phyloP scores from a whole-genome alignment of 2,888 invertebrate genomes.

The Nomada ferruginata region DNA sequence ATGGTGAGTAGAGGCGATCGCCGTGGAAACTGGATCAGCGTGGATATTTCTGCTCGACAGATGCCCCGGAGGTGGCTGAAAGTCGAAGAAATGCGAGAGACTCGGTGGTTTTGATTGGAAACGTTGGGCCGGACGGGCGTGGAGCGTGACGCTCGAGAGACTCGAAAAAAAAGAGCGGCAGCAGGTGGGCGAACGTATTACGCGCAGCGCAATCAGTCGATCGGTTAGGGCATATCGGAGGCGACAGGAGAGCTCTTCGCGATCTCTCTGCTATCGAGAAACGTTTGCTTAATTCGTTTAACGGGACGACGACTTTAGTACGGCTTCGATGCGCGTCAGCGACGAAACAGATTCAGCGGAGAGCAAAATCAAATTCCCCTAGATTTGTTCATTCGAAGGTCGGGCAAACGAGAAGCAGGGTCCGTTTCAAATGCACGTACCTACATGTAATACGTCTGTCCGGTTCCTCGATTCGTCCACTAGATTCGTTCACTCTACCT shows the following conservation, averaged over 20 bases:
- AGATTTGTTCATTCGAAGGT: too few species aligned
- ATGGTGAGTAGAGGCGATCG: conserved; percentile 59
- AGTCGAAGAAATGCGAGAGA: conserved; percentile 5
- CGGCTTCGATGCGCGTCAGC: conserved; percentile 57
- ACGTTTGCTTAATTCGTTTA: conserved; percentile 56
- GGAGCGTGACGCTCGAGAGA: not conserved
- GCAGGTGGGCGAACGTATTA: too few species aligned
- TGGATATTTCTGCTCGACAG: not conserved
- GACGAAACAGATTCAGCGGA: conserved; percentile 12
- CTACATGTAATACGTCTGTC: too few species aligned
- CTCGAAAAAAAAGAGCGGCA: too few species aligned
- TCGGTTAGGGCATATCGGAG: conserved; percentile 20
- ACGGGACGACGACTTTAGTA: conserved; percentile 25
- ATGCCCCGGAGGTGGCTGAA: not conserved
- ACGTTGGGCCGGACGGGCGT: not conserved
- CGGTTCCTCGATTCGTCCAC: too few species aligned
- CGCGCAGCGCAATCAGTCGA: too few species aligned
- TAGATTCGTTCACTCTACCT: too few species aligned
- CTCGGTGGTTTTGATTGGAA: not conserved
- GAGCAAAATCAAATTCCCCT: not conserved
- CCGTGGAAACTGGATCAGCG: conserved; percentile 47
- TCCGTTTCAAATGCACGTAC: too few species aligned
- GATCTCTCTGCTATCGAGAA: conserved; percentile 23
- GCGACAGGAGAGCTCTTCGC: conserved; percentile 10
- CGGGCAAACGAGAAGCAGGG: too few species aligned